Evolutionary conservation across 1,140 invertebrate genomes (phyloP).

Genomic region (Drosophila kikkawai): DNA sequence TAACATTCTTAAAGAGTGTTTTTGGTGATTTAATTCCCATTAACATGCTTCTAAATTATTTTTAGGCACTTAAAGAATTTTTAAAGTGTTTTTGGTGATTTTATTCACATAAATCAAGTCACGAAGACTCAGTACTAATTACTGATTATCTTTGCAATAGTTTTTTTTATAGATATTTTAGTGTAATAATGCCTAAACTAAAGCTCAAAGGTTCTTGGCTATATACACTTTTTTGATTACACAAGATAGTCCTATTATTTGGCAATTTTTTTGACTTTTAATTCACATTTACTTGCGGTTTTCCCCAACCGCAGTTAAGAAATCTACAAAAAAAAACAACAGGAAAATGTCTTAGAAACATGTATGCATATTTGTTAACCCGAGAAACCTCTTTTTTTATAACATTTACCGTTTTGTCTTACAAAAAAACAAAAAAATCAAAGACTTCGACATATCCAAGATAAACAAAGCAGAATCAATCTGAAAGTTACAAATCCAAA

Average conservation of each 20-base stretch:
- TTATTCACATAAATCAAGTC: too few relatives aligned
- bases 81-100: too few relatives aligned
- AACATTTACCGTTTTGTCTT: not conserved
- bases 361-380: slow-evolving; percentile 8
- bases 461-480: not conserved
- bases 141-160: too few relatives aligned
- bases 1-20: too few relatives aligned
- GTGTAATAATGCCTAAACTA: not conserved
- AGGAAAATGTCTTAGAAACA: slow-evolving; percentile 3
- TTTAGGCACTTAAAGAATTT: too few relatives aligned
- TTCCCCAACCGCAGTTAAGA: not conserved
- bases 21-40: too few relatives aligned
- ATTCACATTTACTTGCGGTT: not conserved
- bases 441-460: not conserved
- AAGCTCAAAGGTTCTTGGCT: not conserved
- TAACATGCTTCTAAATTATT: too few relatives aligned
- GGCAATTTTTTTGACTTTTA: not conserved
- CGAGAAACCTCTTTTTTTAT: not conserved
- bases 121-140: too few relatives aligned
- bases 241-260: not conserved
- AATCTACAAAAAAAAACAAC: not conserved
- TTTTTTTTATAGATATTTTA: not conserved
- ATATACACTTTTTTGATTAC: not conserved
- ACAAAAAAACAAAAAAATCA: too few relatives aligned
- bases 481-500: not conserved